A percentile compares a stretch with the other conserved stretches of the same genome.
Evolutionary conservation across 2,797 vertebrate species (phyloP).

Genomic region (Florisuga fusca): DNA sequence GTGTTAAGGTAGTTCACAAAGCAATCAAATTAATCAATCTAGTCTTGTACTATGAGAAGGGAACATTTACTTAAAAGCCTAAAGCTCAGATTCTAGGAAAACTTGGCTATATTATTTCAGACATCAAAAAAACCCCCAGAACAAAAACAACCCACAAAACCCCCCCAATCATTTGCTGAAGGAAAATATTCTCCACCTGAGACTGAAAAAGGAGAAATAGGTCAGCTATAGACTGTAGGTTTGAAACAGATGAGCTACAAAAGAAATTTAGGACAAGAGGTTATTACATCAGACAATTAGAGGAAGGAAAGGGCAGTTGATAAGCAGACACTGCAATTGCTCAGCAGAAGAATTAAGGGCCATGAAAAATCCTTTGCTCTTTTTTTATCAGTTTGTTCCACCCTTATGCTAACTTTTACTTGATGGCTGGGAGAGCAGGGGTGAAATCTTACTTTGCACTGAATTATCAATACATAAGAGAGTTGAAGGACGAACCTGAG

Average conservation of each 20-base stretch:
- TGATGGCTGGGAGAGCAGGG: neutral
- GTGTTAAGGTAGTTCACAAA: neutral
- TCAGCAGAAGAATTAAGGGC: neutral
- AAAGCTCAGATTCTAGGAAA: neutral
- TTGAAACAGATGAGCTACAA: slow-evolving; percentile 12
- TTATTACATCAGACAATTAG: neutral
- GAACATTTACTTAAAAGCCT: neutral
- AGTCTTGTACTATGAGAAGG: neutral
- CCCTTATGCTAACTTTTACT: neutral
- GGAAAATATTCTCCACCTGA: neutral
- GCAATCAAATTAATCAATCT: neutral
- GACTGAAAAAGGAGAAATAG: slow-evolving; percentile 18
- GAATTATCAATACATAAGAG: neutral
- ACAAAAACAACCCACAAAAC: no score
- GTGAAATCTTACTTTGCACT: neutral
- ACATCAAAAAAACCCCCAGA: neutral
- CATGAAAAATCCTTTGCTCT: neutral
- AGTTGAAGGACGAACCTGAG: neutral
- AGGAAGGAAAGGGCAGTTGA: neutral
- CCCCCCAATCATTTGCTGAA: neutral
- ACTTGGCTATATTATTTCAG: neutral
- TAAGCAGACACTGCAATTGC: neutral
- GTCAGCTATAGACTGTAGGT: slow-evolving; percentile 2
- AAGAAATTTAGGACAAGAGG: slow-evolving; percentile 29
- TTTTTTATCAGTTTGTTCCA: neutral